Evolutionary conservation across 2,888 invertebrate species (phyloP).

Genomic region (Escarpia spicata): DNA sequence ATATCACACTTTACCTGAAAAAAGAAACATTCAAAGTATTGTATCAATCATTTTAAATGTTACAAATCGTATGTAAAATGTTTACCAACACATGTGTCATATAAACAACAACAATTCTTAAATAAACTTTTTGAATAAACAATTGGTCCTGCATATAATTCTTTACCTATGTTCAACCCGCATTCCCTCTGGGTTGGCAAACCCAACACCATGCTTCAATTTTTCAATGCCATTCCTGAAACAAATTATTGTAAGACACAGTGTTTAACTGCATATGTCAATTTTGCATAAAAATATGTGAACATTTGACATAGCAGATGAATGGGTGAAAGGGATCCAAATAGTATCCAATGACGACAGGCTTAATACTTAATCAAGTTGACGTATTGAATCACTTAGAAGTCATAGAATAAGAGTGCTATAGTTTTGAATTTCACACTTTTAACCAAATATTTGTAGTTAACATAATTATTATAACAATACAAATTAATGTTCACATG

Average conservation of each 20-base stretch:
- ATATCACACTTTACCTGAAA: not conserved
- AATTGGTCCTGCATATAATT: not conserved
- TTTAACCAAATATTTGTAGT: no score
- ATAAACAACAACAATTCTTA: not conserved
- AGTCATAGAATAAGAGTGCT: no score
- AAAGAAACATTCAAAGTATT: not conserved
- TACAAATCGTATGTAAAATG: not conserved
- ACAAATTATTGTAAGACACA: slow-evolving; percentile 13
- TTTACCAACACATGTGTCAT: not conserved
- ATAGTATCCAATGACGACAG: no score
- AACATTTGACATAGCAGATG: no score
- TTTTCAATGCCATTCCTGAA: slow-evolving; percentile 87
- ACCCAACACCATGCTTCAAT: slow-evolving; percentile 69
- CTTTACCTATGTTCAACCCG: slow-evolving; percentile 70
- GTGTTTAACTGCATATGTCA: not conserved
- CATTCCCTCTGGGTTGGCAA: slow-evolving; percentile 71
- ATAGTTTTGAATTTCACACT: no score
- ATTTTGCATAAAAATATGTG: not conserved
- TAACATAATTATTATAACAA: no score
- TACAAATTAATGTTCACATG: no score
- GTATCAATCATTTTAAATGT: not conserved
- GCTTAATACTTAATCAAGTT: no score
- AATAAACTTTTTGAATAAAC: not conserved
- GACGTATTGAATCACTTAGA: no score
- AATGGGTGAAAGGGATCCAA: no score